Evolutionary conservation across 2,888 invertebrate genomes (phyloP).

Genomic region (Apamea sordens): DNA sequence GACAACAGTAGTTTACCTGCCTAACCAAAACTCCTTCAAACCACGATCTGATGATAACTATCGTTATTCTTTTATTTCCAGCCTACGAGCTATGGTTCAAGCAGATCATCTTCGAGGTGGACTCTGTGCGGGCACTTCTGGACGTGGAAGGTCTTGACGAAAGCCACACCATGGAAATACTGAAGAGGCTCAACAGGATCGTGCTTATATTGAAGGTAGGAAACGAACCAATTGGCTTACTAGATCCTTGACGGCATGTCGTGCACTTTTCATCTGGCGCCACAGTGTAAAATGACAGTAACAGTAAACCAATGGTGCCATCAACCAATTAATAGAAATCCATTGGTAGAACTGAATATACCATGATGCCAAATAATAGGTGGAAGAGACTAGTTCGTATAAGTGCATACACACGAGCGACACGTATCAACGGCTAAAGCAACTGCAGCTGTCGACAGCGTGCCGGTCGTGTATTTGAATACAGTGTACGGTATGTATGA

Average conservation of each 20-base stretch:
- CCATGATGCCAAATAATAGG: background rate
- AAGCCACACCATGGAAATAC: conserved; percentile 97
- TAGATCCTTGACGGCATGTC: background rate
- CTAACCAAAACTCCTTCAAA: too few species aligned
- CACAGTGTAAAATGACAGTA: background rate
- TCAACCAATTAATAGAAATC: background rate
- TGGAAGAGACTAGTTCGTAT: too few species aligned
- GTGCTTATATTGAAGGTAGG: conserved; percentile 97
- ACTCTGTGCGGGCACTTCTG: conserved; percentile 96
- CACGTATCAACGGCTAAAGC: too few species aligned
- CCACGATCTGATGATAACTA: background rate
- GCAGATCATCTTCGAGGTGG: conserved; percentile 99
- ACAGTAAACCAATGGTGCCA: background rate
- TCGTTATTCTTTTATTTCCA: conserved; percentile 76
- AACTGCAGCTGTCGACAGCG: too few species aligned
- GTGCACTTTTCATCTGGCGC: background rate
- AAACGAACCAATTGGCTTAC: background rate
- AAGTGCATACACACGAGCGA: too few species aligned
- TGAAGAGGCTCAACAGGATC: conserved; percentile 97
- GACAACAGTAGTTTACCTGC: background rate
- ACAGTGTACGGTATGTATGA: too few species aligned
- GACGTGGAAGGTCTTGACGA: conserved; percentile 95
- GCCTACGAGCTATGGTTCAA: conserved; percentile 99
- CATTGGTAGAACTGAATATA: background rate
- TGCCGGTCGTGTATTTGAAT: too few species aligned